Conservation (phyloP, 1,140 invertebrate species). For the Orchestia grillus region DNA sequence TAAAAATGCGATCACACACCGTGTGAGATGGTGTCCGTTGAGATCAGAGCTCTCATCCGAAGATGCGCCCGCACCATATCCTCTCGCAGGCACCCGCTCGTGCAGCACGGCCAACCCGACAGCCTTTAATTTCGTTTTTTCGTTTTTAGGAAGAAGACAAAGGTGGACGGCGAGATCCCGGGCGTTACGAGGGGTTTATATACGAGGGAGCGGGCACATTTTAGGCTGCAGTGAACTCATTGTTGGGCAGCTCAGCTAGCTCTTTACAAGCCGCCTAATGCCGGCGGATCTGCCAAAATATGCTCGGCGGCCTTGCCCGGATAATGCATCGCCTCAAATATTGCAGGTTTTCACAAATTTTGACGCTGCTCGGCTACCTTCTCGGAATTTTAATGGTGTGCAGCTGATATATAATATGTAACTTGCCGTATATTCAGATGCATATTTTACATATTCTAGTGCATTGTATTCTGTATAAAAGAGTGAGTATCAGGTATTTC, state of each 20-base stretch:
- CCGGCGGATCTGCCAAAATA: not conserved
- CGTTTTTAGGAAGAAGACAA: not conserved
- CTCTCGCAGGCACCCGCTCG: not conserved
- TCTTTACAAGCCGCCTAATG: conserved; percentile 30
- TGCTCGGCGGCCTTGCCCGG: not conserved
- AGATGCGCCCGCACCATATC: not conserved
- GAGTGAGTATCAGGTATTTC: not conserved
- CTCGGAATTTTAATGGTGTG: not conserved
- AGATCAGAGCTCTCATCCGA: not conserved
- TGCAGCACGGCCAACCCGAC: not conserved
- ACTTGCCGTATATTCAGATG: not conserved
- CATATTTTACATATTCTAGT: not conserved
- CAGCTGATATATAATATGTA: not conserved
- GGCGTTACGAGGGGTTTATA: not conserved
- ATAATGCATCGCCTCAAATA: not conserved
- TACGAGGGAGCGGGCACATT: not conserved
- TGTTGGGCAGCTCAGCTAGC: not conserved
- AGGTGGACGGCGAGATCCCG: not conserved
- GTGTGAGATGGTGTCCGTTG: not conserved
- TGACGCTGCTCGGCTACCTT: not conserved
- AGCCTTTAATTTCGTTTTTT: not conserved
- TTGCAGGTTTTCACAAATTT: not conserved
- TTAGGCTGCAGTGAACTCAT: not conserved
- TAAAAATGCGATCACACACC: not conserved
- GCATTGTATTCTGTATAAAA: not conserved